Evolutionary conservation across 2,113 vertebrate genomes (phyloP).

Genomic region (Heterocephalus glaber): DNA sequence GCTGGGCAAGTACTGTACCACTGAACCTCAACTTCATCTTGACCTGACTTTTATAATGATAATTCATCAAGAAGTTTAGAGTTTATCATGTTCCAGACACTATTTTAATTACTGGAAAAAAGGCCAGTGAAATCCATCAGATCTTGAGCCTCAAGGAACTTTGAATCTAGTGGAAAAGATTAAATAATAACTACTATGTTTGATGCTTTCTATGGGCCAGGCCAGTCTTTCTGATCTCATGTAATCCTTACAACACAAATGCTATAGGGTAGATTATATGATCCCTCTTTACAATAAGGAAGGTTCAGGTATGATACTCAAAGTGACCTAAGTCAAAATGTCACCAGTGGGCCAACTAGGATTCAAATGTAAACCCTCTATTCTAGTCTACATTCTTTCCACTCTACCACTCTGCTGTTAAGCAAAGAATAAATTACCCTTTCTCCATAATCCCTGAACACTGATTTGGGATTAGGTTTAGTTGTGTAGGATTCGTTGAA

Average conservation of each 20-base stretch:
- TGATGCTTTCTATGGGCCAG: neutral
- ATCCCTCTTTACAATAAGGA: neutral
- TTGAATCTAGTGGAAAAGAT: neutral
- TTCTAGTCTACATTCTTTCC: neutral
- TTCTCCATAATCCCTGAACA: neutral
- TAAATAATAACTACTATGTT: neutral
- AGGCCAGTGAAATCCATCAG: neutral
- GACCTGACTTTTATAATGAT: neutral
- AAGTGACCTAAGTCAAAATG: neutral
- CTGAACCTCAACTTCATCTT: neutral
- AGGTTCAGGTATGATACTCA: neutral
- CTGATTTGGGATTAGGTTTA: neutral
- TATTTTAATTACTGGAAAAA: neutral
- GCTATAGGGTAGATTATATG: neutral
- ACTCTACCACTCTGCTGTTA: neutral
- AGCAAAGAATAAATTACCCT: neutral
- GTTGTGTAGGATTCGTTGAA: too few relatives aligned
- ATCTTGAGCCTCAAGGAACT: neutral
- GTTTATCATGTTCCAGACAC: neutral
- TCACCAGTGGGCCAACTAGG: neutral
- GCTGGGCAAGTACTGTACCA: neutral
- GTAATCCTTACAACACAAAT: neutral
- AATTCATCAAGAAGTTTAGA: neutral
- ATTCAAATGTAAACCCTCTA: neutral
- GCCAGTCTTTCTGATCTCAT: neutral